Conservation (phyloP, 1,140 invertebrate species). For the Pogonus chalceus region DNA sequence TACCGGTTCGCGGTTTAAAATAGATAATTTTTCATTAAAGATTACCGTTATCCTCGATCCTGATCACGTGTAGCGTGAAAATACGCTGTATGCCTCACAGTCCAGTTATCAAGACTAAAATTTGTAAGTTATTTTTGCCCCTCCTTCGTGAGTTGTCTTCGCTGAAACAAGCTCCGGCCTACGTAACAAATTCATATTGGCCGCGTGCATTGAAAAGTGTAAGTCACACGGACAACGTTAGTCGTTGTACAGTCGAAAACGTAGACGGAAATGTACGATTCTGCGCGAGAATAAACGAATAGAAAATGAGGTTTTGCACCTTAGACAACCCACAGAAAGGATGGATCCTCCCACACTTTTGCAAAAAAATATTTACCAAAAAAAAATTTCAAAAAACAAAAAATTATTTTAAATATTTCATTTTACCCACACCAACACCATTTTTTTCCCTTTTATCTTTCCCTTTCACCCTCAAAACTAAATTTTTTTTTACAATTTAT, state of each 20-base stretch:
- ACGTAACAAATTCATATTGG: neutral
- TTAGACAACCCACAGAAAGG: neutral
- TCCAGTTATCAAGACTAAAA: conserved; percentile 4
- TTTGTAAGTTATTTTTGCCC: conserved; percentile 7
- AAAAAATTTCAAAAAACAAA: no score
- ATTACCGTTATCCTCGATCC: neutral
- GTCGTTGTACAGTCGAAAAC: neutral
- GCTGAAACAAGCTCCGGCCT: neutral
- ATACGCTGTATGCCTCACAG: neutral
- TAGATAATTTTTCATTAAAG: neutral
- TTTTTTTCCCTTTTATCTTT: no score
- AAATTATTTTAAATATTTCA: no score
- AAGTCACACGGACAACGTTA: neutral
- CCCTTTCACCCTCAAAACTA: no score
- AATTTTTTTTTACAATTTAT: no score
- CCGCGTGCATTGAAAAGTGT: neutral
- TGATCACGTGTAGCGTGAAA: neutral
- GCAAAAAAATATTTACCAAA: no score
- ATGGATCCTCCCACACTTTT: no score
- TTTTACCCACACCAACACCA: no score
- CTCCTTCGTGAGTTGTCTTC: neutral
- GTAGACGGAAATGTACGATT: conserved; percentile 2
- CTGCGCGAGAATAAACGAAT: conserved; percentile 7
- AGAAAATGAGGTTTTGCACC: neutral
- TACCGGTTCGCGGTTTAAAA: neutral